phyloP scores from a whole-genome alignment of 2,113 vertebrate species.

The Myrmecophaga tridactyla region DNA sequence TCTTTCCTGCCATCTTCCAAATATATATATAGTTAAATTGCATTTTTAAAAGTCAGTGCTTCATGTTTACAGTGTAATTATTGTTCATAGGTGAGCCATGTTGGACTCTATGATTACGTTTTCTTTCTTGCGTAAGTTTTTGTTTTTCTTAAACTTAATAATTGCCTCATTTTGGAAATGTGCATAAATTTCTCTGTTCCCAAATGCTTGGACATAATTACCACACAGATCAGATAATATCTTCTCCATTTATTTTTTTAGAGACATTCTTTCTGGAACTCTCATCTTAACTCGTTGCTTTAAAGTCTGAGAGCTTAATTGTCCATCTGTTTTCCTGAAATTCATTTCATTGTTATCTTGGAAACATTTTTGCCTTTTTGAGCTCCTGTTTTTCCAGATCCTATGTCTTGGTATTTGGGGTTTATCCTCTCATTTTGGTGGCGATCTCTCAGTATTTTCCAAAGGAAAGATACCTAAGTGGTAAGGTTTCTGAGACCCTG shows the following conservation, averaged over 20 bases:
- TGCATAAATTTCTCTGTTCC: neutral
- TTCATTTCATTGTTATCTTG: neutral
- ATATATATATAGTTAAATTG: neutral
- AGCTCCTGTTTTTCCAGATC: neutral
- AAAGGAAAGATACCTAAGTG: neutral
- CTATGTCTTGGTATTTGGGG: neutral
- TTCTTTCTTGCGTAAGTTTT: neutral
- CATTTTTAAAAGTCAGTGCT: neutral
- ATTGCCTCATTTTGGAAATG: neutral
- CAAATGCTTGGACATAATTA: neutral
- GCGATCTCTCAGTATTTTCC: neutral
- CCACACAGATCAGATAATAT: neutral
- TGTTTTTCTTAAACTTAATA: neutral
- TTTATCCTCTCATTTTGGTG: neutral
- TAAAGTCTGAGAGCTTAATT: neutral
- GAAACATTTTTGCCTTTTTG: neutral
- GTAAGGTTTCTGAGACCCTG: neutral
- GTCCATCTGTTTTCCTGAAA: neutral
- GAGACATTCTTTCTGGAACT: neutral
- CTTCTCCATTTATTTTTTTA: neutral
- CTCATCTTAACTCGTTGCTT: neutral
- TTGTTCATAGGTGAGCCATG: neutral
- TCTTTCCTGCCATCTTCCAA: neutral
- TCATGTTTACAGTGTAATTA: neutral
- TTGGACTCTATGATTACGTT: neutral